Evolutionary conservation across 1,140 invertebrate genomes (phyloP).

Genomic region (Laodelphax striatellus): DNA sequence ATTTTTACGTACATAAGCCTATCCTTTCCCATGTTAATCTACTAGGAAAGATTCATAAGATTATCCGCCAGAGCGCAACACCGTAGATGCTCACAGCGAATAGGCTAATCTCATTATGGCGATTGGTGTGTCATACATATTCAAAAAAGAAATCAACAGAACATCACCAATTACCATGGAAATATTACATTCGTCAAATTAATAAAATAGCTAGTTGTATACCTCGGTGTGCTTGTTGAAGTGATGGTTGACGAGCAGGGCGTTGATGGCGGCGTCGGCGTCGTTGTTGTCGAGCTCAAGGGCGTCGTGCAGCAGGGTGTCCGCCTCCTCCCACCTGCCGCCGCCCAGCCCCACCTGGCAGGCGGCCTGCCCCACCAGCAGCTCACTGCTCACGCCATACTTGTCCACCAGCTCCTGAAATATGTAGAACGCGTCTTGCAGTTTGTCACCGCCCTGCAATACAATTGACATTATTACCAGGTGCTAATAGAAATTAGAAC

Average conservation of each 20-base stretch:
- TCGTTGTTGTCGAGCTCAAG: conserved; percentile 89
- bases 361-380: conserved; percentile 87
- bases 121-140: no score
- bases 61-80: no score
- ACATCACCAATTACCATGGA: no score
- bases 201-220: no score
- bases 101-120: no score
- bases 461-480: neutral
- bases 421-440: conserved; percentile 97
- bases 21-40: no score
- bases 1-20: no score
- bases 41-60: no score
- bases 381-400: conserved; percentile 64
- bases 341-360: conserved; percentile 80
- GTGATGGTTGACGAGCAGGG: conserved; percentile 80
- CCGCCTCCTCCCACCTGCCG: conserved; percentile 94
- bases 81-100: no score
- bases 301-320: conserved; percentile 79
- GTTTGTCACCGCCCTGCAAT: conserved; percentile 81
- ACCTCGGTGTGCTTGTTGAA: conserved; percentile 72
- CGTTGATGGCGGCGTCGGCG: conserved; percentile 85
- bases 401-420: conserved; percentile 95
- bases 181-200: no score
- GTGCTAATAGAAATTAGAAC: neutral
- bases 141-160: no score